phyloP scores from a whole-genome alignment of 2,888 invertebrate species.

The Megastigmus dorsalis region DNA sequence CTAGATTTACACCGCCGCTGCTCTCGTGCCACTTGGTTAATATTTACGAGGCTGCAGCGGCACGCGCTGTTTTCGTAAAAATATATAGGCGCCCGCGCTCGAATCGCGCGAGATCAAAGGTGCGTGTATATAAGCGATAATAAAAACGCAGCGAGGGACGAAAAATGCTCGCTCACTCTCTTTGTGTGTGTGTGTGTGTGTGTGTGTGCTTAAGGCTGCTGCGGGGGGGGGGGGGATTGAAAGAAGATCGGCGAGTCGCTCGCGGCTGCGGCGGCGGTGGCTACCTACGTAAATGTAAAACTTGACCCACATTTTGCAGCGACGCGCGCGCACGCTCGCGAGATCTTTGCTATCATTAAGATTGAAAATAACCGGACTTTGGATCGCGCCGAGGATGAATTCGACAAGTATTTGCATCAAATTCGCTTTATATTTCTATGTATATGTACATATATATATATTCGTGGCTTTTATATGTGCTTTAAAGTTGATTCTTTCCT shows the following conservation, averaged over 20 bases:
- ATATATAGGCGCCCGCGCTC: not conserved
- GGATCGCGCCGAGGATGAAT: not conserved
- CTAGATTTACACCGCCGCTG: not conserved
- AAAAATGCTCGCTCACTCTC: no score
- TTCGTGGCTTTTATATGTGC: no score
- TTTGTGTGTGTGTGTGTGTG: no score
- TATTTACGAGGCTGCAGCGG: no score
- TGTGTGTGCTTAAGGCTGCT: no score
- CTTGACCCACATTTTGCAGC: slow-evolving; percentile 47
- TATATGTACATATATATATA: no score
- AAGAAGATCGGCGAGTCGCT: not conserved
- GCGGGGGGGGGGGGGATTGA: no score
- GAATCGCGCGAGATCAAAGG: not conserved
- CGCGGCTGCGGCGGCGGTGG: not conserved
- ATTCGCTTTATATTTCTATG: not conserved
- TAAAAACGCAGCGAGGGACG: slow-evolving; percentile 3
- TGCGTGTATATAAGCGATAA: not conserved
- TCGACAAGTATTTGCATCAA: not conserved
- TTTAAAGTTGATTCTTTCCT: no score
- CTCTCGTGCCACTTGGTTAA: not conserved
- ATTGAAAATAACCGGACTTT: slow-evolving; percentile 34
- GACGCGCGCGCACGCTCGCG: not conserved
- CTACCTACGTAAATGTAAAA: slow-evolving; percentile 41
- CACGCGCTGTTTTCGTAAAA: no score
- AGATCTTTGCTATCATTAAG: slow-evolving; percentile 9